Evolutionary conservation across 2,113 vertebrate genomes (phyloP), one percentile per base, ranked within the genome.

Genomic region (Hemiscyllium ocellatum): DNA sequence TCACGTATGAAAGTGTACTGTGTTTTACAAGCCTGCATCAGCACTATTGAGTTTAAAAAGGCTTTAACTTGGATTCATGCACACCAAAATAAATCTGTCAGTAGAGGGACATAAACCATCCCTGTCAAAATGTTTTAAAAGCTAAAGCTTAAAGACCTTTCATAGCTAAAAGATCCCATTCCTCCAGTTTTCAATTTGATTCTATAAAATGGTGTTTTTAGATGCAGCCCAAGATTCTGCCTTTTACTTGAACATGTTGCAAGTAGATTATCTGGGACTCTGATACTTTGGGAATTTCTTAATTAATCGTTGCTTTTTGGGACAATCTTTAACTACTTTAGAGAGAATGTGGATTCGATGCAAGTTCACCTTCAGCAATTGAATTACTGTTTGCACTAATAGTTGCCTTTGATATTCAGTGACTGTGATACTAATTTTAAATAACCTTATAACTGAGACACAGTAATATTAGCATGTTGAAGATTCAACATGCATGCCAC

Each of bases 321-420:
- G 94, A 95, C 94, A 95, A 95, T 95, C 94, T 95, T 95, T 95
- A 95, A 95, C 94, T 72, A 47, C 26, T 17, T 95, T 95, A 95
- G 69, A 50, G 13, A 72, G 22, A 95, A 42, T 69, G 37, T 69
- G 66, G 26, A 33, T 12, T 70, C 29, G 66, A 94, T 69, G n/a
- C n/a, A 69, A 69, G 22, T 26, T 69, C 65, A 94, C 19, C 10
- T 13, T 47, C 20, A 69, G n/a, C 0, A 68, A 69, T 69, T 94
- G 22, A 47, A 37, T 94, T 93, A 68, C 17, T 37, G 65, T 61
- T 68, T 94, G 37, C 37, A 65, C 33, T 42, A 22, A 17, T 68
- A 66, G 61, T 66, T 69, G 90, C 65, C 90, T 68, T 22, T 94
- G 22, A 70, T 22, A 70, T 94, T 94, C 66, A 26, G 69, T 70